A percentile compares a stretch with the other conserved stretches of the same genome.
phyloP scores from a whole-genome alignment of 2,113 vertebrate species.

The Prochilodus magdalenae region DNA sequence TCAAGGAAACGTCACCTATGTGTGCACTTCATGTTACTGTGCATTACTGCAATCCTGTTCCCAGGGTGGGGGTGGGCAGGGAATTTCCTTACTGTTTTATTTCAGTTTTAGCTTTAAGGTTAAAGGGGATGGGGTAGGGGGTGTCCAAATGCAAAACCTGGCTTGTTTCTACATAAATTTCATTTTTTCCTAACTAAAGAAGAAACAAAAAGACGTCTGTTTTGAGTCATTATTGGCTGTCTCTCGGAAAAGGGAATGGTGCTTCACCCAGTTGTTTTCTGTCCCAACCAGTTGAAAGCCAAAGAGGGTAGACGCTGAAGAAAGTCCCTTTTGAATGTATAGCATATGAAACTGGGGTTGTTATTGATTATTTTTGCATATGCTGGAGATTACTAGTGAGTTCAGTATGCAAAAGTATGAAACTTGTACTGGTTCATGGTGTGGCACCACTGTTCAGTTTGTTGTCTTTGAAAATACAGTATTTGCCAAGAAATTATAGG shows the following conservation, averaged over 20 bases:
- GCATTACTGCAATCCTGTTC: slow-evolving; percentile 63
- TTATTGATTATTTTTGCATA: too few species aligned
- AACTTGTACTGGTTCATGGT: background rate
- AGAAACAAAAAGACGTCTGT: slow-evolving; percentile 72
- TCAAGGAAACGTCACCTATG: slow-evolving; percentile 83
- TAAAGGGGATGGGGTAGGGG: slow-evolving; percentile 61
- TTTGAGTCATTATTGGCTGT: slow-evolving; percentile 67
- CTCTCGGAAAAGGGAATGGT: background rate
- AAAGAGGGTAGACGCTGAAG: background rate
- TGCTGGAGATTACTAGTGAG: background rate
- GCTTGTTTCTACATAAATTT: slow-evolving; percentile 85
- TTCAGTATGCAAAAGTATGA: background rate
- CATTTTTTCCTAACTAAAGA: slow-evolving; percentile 79
- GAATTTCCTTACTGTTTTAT: slow-evolving; percentile 59
- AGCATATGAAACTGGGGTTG: too few species aligned
- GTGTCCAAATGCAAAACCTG: slow-evolving; percentile 82
- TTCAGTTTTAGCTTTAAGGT: slow-evolving; percentile 84
- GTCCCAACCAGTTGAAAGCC: background rate
- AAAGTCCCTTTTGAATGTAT: too few species aligned
- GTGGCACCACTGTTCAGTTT: background rate
- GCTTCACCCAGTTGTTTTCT: background rate
- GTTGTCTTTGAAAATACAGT: background rate
- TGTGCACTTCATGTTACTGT: slow-evolving; percentile 80
- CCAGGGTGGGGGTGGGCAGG: slow-evolving; percentile 35
- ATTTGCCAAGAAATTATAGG: background rate